Evolutionary conservation across 2,888 invertebrate species (phyloP).

Genomic region (Itoplectis maculator): DNA sequence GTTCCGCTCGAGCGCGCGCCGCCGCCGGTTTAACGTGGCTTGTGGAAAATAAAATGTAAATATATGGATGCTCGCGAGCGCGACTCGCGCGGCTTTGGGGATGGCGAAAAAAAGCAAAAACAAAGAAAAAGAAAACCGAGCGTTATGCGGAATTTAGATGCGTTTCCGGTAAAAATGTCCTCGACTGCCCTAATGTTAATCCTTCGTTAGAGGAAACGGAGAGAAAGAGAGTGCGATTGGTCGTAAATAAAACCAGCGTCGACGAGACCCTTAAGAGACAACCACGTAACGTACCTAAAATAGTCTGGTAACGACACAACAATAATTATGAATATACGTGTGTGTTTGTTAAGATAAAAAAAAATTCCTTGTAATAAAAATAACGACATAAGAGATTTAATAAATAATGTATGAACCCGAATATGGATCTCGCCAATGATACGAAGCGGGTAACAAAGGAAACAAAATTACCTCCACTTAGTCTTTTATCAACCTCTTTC

Average conservation of each 20-base stretch:
- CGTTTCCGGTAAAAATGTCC: slow-evolving; percentile 15
- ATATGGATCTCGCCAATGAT: not conserved
- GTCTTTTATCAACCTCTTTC: slow-evolving; percentile 73
- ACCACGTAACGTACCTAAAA: slow-evolving; percentile 35
- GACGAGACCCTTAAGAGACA: slow-evolving; percentile 6
- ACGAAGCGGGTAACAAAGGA: slow-evolving; percentile 14
- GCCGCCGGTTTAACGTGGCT: not conserved
- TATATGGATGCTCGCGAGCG: slow-evolving; percentile 12
- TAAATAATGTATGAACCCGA: slow-evolving; percentile 74
- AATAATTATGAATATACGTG: slow-evolving; percentile 75
- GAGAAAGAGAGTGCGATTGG: slow-evolving; percentile 5
- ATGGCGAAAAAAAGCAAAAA: slow-evolving; percentile 8
- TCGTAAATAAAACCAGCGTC: slow-evolving; percentile 12
- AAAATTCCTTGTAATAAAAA: slow-evolving; percentile 80
- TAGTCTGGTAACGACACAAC: slow-evolving; percentile 73
- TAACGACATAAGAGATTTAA: slow-evolving; percentile 75
- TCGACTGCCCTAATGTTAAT: slow-evolving; percentile 22
- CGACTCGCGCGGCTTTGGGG: not conserved
- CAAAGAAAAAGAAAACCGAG: slow-evolving; percentile 5
- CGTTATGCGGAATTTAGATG: slow-evolving; percentile 38
- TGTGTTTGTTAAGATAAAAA: slow-evolving; percentile 74
- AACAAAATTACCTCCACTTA: not conserved
- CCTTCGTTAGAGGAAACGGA: slow-evolving; percentile 41
- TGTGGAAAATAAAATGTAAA: slow-evolving; percentile 18
- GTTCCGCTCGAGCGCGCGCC: not conserved